Base-by-base conservation (phyloP, 1,140 invertebrate species). In the Bemisia tabaci region DNA sequence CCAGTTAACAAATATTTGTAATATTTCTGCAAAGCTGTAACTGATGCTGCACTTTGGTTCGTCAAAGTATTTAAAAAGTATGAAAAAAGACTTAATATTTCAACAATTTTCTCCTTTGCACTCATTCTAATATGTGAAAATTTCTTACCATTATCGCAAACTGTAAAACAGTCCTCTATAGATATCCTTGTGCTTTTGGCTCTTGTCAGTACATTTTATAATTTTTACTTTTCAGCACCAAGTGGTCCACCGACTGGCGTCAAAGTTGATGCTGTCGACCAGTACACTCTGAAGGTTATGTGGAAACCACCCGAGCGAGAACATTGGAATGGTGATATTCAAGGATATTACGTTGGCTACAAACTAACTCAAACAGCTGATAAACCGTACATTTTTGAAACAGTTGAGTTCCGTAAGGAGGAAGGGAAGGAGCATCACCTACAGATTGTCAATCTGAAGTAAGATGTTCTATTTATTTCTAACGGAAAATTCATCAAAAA, bases 271-370 rank as follows among this genome's bases (percentile, higher is more conserved):
- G 87, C 93, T 48, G 83, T 89, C n/a, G 93, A 95, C 72, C 93
- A 96, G 73, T 90, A 94, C 69, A 92, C 91, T 0, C 81, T 98
- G 65, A 86, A 90, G 73, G 91, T 97, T 71, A 91, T 88, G 67
- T 98, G 95, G 95, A 95, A 95, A 78, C 90, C 92, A 70, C 92
- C 94, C 66, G 81, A 86, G 71, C 84, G 87, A 61, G 88, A 92
- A 69, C 87, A 92, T 72, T 95, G 92, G 92, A 95, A 96, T 73
- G 93, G 93, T 25, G 91, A 94, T 79, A 91, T 96, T 71, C 83
- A 89, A 70, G 91, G 91, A 68, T 94, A 93, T 75, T 92, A 92
- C 74, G 89, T 94, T 69, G 93, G 92, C 26, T 94, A 94, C 77
- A 90, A 91, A 81, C 80, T 91, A n/a, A 88, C 86, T 1, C 89